Evolutionary conservation across 2,888 invertebrate species (phyloP), one percentile per base, ranked within the genome.

Genomic region (Endotricha flammealis): DNA sequence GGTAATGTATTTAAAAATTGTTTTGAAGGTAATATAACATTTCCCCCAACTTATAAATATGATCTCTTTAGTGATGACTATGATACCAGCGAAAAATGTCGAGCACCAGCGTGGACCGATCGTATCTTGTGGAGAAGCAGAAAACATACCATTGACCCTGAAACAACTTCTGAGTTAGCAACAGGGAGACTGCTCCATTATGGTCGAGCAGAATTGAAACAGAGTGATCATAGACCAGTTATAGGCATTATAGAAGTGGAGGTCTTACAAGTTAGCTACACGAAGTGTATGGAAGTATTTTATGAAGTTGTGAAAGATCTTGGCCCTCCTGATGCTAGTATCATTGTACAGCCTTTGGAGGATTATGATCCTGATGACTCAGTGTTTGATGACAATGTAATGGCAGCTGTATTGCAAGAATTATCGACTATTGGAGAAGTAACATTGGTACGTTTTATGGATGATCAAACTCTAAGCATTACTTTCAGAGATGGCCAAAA

Each of bases 71-170:
- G 97, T 58, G 97, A 99, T 71, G 98, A 99, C 78, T 99, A 98
- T 70, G 99, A 99, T 73, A 99, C 99, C 0, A 98, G 98, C 66
- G 99, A 99, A 71, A 99, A 99, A 79, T 93, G 93, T 65, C 90
- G 99, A 39, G 95, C 96, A 1, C 99, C 99, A 0, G 99, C 99
- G 3, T 99, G 98, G 98, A 99, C 99, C 0, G 99, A 99, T 78
- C 89, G 99, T 43, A 90, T 99, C n/a, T 83, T 99, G 39, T 99
- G 98, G 96, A 92, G 94, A 65, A 90, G 95, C 41, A 88, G 94
- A 50, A 92, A 91, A 63, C 89, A 93, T 38, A 88, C 92, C 12
- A 89, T 92, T 12, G 94, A 94, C 53, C 90, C 91, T 28, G 92
- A 92, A 50, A 64, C 68, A 14, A 73, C 79, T 1, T 87, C 90